Base-by-base conservation (phyloP, 2,797 vertebrate genomes). In the Tamandua tetradactyla region DNA sequence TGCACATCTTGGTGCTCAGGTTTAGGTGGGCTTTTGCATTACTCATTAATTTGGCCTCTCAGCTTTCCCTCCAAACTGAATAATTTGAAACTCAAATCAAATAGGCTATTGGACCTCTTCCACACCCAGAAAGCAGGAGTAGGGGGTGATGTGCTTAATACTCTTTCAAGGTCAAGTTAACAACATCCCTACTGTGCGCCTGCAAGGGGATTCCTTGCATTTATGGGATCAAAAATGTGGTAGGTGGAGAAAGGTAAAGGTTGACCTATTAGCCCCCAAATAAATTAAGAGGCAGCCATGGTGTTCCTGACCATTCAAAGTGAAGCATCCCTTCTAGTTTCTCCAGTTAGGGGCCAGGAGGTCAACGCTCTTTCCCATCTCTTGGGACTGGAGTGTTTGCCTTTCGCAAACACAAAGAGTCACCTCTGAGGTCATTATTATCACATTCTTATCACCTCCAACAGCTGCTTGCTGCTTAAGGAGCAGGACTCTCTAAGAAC, bases 391-490 rank as follows among this genome's bases (percentile, higher is more conserved):
- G 30, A 87, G 10, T 92, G n/a, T 94, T 97, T 96, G 82, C 57
- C 86, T 59, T 91, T 52, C 30, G 81, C 52, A 92, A 96, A 94
- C 75, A 94, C 40, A 32, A 80, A 84, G 62, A 95, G 79, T 93
- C 85, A 75, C 87, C 78, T 89, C 1, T 20, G 15, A 71, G 17
- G 57, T 79, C 55, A 83, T 89, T 92, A 87, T 87, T 81, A 88
- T 40, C 47, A 76, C 69, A 72, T 92, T 89, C 81, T 85, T 92
- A 94, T 86, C 87, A 94, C 68, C 75, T 96, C 84, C 2, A 5
- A 52, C 35, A 84, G 76, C 89, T 93, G 40, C 68, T 85, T 76
- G 85, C 35, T 93, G 59, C 78, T 44, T 82, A 75, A 89, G 74
- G 27, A 95, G 32, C 27, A 78, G 76, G 40, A 76, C 20, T 13